A percentile compares a stretch with the other conserved stretches of the same genome.
These are phyloP conservation scores for Therioaphis trifolii DNA, from an alignment of 2,888 invertebrate genomes.

Conservation along the genomic window DNA sequence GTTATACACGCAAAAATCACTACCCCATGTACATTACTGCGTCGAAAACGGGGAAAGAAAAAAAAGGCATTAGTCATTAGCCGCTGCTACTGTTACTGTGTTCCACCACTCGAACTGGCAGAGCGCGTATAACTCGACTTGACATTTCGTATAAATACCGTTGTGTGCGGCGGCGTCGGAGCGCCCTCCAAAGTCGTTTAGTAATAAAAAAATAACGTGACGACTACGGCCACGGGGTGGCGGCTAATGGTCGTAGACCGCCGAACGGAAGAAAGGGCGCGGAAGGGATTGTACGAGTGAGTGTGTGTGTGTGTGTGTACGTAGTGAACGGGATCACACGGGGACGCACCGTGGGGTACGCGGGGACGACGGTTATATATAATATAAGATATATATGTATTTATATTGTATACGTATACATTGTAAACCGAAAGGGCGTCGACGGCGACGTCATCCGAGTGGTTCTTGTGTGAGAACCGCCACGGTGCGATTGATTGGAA, in stretches of 20 bases:
- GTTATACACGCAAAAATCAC: neutral
- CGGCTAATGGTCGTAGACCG: neutral
- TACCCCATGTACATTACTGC: neutral
- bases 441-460: neutral
- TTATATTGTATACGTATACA: neutral
- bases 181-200: slow-evolving; percentile 21
- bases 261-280: slow-evolving; percentile 50
- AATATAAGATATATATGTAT: neutral
- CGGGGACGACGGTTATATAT: slow-evolving; percentile 33
- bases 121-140: slow-evolving; percentile 35
- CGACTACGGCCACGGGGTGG: slow-evolving; percentile 1
- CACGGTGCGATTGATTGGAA: neutral
- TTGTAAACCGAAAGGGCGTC: slow-evolving; percentile 19
- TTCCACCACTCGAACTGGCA: neutral
- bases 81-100: neutral
- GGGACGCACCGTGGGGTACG: neutral
- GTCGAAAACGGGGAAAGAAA: neutral
- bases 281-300: slow-evolving; percentile 32
- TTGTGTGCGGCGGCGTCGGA: neutral
- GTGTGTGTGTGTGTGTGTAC: neutral
- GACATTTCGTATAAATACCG: slow-evolving; percentile 48
- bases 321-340: neutral
- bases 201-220: slow-evolving; percentile 27
- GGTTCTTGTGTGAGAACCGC: neutral
- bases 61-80: slow-evolving; percentile 30